These are phyloP conservation scores for Hemicrepidius hirtus DNA, from an alignment of 2,888 invertebrate species.

Conservation along the genomic window DNA sequence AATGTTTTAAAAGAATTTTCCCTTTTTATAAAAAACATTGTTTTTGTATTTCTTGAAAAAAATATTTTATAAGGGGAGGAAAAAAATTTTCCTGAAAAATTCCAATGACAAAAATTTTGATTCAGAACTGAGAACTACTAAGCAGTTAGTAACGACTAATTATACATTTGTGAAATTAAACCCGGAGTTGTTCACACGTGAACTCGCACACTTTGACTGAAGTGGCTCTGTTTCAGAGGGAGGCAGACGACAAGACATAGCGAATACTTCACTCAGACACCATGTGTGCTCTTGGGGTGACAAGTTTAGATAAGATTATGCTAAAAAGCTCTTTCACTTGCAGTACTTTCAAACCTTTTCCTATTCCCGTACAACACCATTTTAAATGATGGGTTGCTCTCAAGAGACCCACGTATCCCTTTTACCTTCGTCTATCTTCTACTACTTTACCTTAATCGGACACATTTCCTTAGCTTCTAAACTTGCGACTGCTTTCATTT, in stretches of 20 bases:
- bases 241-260: slow-evolving; percentile 55
- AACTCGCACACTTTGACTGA: slow-evolving; percentile 57
- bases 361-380: slow-evolving; percentile 32
- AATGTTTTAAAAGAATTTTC: slow-evolving; percentile 9
- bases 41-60: too few relatives aligned
- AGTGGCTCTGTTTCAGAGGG: slow-evolving; percentile 53
- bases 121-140: too few relatives aligned
- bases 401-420: slow-evolving; percentile 20
- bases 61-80: too few relatives aligned
- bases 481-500: too few relatives aligned
- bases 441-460: too few relatives aligned
- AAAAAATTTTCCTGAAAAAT: too few relatives aligned
- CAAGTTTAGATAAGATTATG: slow-evolving; percentile 62
- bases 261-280: slow-evolving; percentile 55
- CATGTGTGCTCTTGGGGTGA: slow-evolving; percentile 59
- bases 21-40: too few relatives aligned
- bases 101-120: too few relatives aligned
- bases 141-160: slow-evolving; percentile 13
- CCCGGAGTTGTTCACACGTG: slow-evolving; percentile 55
- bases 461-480: too few relatives aligned
- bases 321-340: slow-evolving; percentile 55
- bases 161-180: slow-evolving; percentile 38
- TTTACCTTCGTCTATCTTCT: neutral
- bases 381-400: slow-evolving; percentile 40
- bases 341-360: slow-evolving; percentile 37